Conservation (phyloP, 2,888 invertebrate species). For the Agrochola circellaris region DNA sequence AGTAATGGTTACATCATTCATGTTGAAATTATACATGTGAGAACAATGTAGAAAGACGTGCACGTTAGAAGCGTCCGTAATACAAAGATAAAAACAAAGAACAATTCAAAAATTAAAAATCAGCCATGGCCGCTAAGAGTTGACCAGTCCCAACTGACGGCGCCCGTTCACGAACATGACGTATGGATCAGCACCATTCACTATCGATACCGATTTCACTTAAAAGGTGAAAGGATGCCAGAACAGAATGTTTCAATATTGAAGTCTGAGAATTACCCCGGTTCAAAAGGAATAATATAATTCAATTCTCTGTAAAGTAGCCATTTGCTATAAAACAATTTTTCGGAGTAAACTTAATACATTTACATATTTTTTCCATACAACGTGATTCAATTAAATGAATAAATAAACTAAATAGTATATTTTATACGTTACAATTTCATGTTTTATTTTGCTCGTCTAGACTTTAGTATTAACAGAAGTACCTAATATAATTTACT, state of each 20-base stretch:
- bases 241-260: slow-evolving; percentile 25
- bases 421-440: background rate
- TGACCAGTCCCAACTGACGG: no score
- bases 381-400: background rate
- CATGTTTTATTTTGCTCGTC: background rate
- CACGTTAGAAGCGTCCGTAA: no score
- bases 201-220: background rate
- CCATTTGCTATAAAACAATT: background rate
- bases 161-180: no score
- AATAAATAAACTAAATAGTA: background rate
- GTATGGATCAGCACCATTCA: no score
- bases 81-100: no score
- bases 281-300: slow-evolving; percentile 29
- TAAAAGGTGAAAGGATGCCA: background rate
- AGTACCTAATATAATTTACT: background rate
- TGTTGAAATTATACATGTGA: no score
- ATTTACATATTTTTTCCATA: slow-evolving; percentile 2
- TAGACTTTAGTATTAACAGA: background rate
- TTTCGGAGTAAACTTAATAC: background rate
- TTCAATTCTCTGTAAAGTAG: slow-evolving; percentile 1
- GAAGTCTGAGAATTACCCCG: background rate
- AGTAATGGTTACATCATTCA: no score
- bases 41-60: no score
- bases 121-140: no score
- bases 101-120: no score